Evolutionary conservation across 2,113 vertebrate genomes (phyloP).

Genomic region (Phylloscopus whistleri): DNA sequence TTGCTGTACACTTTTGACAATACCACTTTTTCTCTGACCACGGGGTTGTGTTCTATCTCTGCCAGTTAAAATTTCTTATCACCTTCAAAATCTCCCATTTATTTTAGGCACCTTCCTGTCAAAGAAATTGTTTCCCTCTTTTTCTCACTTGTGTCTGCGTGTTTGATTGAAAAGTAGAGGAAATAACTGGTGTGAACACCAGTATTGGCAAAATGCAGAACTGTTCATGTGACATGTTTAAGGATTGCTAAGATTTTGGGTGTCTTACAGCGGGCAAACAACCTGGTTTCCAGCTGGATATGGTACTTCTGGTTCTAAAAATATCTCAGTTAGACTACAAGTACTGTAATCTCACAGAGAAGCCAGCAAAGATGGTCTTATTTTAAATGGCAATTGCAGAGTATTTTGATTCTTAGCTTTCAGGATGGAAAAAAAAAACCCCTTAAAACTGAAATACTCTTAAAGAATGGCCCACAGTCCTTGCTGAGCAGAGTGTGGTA

Average conservation of each 20-base stretch:
- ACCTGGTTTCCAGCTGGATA: neutral
- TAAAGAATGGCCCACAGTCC: neutral
- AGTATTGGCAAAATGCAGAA: neutral
- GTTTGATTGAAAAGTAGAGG: slow-evolving; percentile 11
- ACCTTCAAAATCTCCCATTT: slow-evolving; percentile 2
- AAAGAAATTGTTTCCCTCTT: neutral
- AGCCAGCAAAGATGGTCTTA: neutral
- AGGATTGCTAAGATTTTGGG: neutral
- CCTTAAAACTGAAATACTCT: neutral
- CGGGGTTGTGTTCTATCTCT: neutral
- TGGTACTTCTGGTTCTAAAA: neutral
- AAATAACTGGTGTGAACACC: neutral
- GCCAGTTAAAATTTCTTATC: neutral
- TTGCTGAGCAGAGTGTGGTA: neutral
- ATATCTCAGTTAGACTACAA: neutral
- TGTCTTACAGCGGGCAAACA: neutral
- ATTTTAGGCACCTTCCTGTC: slow-evolving; percentile 10
- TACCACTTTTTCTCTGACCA: neutral
- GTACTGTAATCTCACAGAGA: neutral
- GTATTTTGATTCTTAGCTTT: neutral
- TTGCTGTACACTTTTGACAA: neutral
- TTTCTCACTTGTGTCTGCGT: slow-evolving; percentile 8
- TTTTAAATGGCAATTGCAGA: neutral
- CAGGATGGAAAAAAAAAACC: neutral
- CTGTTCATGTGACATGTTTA: neutral